Evolutionary conservation across 1,140 invertebrate genomes (phyloP).

Genomic region (Neotoxoptera formosana): DNA sequence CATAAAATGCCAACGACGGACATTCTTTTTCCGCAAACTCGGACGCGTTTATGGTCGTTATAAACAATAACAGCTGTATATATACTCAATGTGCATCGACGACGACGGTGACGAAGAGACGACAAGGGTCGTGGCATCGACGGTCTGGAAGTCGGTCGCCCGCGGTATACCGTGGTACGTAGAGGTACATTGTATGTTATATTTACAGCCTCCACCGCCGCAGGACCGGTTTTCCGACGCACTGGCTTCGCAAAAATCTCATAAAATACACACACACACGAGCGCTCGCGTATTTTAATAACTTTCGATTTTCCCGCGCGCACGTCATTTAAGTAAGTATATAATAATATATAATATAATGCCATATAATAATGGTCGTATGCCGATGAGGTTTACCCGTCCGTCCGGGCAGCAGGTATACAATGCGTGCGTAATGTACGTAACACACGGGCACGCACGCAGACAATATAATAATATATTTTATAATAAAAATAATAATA

Average conservation of each 20-base stretch:
- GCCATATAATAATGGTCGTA: not conserved
- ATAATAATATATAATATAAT: not conserved
- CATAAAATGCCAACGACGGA: not conserved
- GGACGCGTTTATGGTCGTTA: not conserved
- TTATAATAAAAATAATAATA: not conserved
- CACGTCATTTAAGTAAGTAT: not conserved
- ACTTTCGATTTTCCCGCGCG: constrained; percentile 17
- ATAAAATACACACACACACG: not conserved
- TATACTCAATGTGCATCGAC: no score
- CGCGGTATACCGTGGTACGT: not conserved
- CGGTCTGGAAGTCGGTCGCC: not conserved
- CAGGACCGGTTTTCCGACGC: not conserved
- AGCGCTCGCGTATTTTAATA: not conserved
- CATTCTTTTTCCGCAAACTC: not conserved
- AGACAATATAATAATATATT: not conserved
- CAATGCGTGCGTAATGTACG: not conserved
- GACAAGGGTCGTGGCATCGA: not conserved
- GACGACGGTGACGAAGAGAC: not conserved
- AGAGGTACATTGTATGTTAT: not conserved
- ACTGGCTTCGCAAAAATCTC: not conserved
- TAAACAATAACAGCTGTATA: not conserved
- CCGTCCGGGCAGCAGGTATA: not conserved
- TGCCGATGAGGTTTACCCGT: not conserved
- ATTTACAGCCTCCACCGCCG: not conserved
- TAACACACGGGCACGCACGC: not conserved